These are phyloP conservation scores for Pempheris klunzingeri DNA, from an alignment of 2,797 vertebrate genomes.

Conservation along the genomic window DNA sequence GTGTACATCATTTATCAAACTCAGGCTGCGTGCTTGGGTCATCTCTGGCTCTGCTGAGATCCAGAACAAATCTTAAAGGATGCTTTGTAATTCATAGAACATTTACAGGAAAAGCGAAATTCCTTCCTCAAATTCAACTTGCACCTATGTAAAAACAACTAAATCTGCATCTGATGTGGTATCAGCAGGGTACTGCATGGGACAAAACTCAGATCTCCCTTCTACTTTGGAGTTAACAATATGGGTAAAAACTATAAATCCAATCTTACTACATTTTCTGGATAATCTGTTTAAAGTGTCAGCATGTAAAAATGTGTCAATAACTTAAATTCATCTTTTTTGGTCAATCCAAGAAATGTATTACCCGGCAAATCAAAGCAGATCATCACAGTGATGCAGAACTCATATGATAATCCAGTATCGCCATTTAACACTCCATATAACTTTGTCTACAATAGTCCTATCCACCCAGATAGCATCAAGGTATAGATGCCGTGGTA, in stretches of 20 bases:
- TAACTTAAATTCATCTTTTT: not conserved
- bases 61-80: not conserved
- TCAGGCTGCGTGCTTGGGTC: constrained; percentile 8
- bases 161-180: not conserved
- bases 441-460: too few relatives aligned
- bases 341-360: not conserved
- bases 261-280: not conserved
- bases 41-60: not conserved
- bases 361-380: not conserved
- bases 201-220: not conserved
- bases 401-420: not conserved
- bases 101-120: not conserved
- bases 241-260: not conserved
- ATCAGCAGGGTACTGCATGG: not conserved
- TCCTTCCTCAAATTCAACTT: not conserved
- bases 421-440: not conserved
- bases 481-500: too few relatives aligned
- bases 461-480: not conserved
- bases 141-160: not conserved
- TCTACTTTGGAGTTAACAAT: too few relatives aligned
- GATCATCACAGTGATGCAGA: not conserved
- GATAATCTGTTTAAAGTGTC: not conserved
- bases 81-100: not conserved
- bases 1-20: constrained; percentile 42
- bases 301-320: too few relatives aligned